Evolutionary conservation across 2,888 invertebrate genomes (phyloP).

Genomic region (Coleophora flavipennella): DNA sequence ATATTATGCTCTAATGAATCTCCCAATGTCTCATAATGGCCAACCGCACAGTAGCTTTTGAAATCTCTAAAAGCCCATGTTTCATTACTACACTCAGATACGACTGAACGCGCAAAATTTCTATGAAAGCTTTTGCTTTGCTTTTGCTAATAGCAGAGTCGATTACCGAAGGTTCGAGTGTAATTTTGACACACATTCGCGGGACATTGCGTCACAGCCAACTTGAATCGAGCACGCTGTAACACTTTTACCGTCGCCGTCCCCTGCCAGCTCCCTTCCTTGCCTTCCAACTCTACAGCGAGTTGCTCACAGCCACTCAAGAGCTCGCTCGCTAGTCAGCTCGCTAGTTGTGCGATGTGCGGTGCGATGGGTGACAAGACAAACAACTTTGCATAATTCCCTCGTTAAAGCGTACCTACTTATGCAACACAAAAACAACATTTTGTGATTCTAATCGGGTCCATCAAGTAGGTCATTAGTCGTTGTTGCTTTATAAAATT

Average conservation of each 20-base stretch:
- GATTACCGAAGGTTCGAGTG: constrained; percentile 46
- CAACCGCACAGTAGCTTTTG: too few relatives aligned
- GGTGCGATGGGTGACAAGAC: too few relatives aligned
- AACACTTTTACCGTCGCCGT: constrained; percentile 65
- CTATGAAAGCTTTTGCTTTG: constrained; percentile 1
- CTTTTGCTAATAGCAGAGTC: constrained; percentile 14
- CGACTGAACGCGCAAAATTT: not conserved
- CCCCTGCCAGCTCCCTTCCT: constrained; percentile 12
- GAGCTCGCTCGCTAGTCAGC: constrained; percentile 29
- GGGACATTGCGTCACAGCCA: constrained; percentile 48
- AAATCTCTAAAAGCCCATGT: too few relatives aligned
- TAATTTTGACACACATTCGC: constrained; percentile 70
- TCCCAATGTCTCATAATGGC: not conserved
- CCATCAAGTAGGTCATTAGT: constrained; percentile 13
- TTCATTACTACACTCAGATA: not conserved
- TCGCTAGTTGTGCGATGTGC: too few relatives aligned
- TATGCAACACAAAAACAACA: constrained; percentile 45
- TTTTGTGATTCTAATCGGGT: constrained; percentile 48
- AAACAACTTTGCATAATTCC: not conserved
- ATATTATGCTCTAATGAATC: not conserved
- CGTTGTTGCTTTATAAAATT: constrained; percentile 5
- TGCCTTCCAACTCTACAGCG: constrained; percentile 46
- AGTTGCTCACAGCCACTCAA: constrained; percentile 59
- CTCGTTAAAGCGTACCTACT: not conserved
- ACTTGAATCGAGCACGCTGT: constrained; percentile 55